Base-by-base conservation (phyloP, 92 coral and sea anemone genomes). In the Actinernus sp. region DNA sequence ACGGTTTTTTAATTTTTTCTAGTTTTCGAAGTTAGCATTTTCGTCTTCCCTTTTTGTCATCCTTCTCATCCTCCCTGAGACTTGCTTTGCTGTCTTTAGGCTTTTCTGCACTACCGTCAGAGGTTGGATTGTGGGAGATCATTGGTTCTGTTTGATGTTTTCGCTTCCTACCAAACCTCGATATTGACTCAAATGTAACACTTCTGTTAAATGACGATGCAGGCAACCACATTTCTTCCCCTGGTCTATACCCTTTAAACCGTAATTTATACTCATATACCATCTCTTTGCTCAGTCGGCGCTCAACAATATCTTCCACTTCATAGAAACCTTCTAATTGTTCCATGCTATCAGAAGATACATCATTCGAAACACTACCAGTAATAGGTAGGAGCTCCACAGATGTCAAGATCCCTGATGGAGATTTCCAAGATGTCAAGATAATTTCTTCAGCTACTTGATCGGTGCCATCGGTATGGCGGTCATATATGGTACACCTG, bases 181-280 rank as follows among this genome's bases (percentile, higher is more conserved):
- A 75, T 1, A 41, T 40, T 8, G 76, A 33, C 1, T 66, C 47
- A 33, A 66, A 77, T 4, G 21, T 39, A 1, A 78, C 25, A 0
- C 48, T 44, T 49, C 64, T 25, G 78, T 57, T 70, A 28, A 77
- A 77, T 12, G 58, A 27, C 1, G 84, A 58, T 0, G 70, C 60
- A 2, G 77, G 77, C 32, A 78, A 40, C 84, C 84, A 67, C 61
- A 66, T 58, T 24, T 67, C 84, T 17, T 77, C 76, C 22, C 67
- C 63, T 0, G 76, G 84, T 11, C 70, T 62, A 37, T 78, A 68
- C 29, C 84, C 84, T 33, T 67, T 66, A 21, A 78, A 78, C 17
- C 71, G 29, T 0, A 67, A 76, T 22, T 78, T 61, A 46, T 46
- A 78, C 31, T 68, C 77, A 11, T 58, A 78, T 0, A 63, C 38